These are phyloP conservation scores for Deilephila porcellus DNA, from an alignment of 2,888 invertebrate species.

Conservation along the genomic window DNA sequence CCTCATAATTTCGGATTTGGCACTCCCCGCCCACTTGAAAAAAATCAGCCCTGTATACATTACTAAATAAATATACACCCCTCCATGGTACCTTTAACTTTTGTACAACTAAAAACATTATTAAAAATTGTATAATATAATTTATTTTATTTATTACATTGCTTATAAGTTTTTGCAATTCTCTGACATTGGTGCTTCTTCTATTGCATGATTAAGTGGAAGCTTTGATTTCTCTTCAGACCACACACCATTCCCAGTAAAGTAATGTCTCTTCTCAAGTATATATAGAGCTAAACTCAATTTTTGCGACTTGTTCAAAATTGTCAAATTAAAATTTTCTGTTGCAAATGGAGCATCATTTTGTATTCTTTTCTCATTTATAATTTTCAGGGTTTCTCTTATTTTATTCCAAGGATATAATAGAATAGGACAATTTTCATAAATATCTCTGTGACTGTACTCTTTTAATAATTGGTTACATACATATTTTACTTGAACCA, in stretches of 20 bases:
- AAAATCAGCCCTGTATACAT: too few species aligned
- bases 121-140: background rate
- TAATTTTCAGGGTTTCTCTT: constrained; percentile 51
- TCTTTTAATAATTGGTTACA: constrained; percentile 61
- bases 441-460: constrained; percentile 69
- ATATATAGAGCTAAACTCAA: constrained; percentile 74
- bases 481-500: constrained; percentile 71
- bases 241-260: constrained; percentile 81
- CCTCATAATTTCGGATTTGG: too few species aligned
- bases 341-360: constrained; percentile 41
- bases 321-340: constrained; percentile 58
- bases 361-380: constrained; percentile 45
- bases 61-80: too few species aligned
- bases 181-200: background rate
- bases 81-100: too few species aligned
- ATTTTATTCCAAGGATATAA: constrained; percentile 80
- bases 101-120: too few species aligned
- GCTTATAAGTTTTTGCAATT: background rate
- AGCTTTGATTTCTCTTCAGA: constrained; percentile 65
- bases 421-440: constrained; percentile 71
- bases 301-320: constrained; percentile 65
- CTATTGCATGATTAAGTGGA: background rate
- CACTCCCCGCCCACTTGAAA: too few species aligned
- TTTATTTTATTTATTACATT: background rate
- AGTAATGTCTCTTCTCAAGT: constrained; percentile 77